Base-by-base conservation (phyloP, 2,797 vertebrate species). In the Cirrhinus molitorella region DNA sequence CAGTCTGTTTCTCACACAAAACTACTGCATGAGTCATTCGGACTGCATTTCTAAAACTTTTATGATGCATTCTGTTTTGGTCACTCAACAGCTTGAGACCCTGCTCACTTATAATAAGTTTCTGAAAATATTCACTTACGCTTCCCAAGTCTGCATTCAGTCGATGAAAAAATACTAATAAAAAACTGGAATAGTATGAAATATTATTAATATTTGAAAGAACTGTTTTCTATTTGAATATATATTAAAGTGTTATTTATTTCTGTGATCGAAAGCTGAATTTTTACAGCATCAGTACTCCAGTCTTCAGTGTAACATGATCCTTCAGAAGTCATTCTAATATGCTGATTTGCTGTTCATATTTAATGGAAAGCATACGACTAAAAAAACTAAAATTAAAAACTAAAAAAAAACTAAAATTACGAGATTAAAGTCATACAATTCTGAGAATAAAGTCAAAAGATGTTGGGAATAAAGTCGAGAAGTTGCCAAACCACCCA, bases 11-110 rank as follows among this genome's bases (percentile, higher is more conserved):
- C 37, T 77, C 10, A 8, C 23, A 77, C 16, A 25, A 25, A 43
- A 61, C 37, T 61, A 61, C 37, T 45, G 23, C 37, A 45, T 77
- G 55, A 77, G 34, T 77, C 74, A 77, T 61, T 19, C 1, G 4
- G 37, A 45, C 47, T 25, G 74, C 55, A 25, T 61, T 61, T 43
- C 19, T 28, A 13, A 43, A 77, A 77, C 34, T 28, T 75, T 75
- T 57, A 75, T 59, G 11, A 16, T 21, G 28, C 63, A 19, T 63
- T 43, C n/a, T 9, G 11, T 45, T 59, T 59, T 75, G 6, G 51
- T 37, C 1, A 9, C 72, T 75, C 9, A 14, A 16, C 3, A 70
- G n/a, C 7, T 25, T 74, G 12, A n/a, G 72, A 74, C 28, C 51
- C 2, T 68, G 37, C 66, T 40, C 7, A 13, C 65, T 67, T 67